Evolutionary conservation across 2,797 vertebrate genomes (phyloP), one percentile per base, ranked within the genome.

Genomic region (Picus viridis): DNA sequence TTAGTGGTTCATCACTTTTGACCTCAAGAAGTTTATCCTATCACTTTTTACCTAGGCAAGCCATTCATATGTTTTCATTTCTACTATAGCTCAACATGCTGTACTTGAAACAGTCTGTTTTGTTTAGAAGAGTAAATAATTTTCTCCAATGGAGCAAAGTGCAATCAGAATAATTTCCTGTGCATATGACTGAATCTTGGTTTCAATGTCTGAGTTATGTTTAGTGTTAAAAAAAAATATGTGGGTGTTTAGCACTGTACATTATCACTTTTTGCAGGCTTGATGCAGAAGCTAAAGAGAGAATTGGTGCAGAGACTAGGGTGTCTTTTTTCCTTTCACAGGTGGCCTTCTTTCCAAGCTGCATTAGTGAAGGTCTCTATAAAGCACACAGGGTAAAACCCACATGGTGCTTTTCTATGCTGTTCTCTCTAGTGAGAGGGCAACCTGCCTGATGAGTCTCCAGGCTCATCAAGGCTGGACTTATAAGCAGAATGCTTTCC

Each of bases 321-420:
- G 19, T 34, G 8, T 24, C 27, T 17, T 39, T 18, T 79, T 62
- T 57, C 58, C 70, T 83, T 64, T 61, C 56, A 24, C 34, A 69
- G 22, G 34, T 13, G 22, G 9, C 34, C 6, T 10, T 39, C 8
- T 64, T 53, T 79, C 16, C 36, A 68, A 36, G 43, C 18, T 75
- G 49, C 2, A 0, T 62, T 62, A 76, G 22, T 72, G 13, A 56
- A 74, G 7, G 32, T 67, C 64, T 32, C 75, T n/a, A 71, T 56
- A 29, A 84, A 62, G 43, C n/a, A 30, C 0, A 0, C 16, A 15
- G 29, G 16, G 20, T 7, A 4, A 6, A 39, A 65, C 53, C 9
- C 13, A 39, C 17, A 19, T 0, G 3, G 45, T 2, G 0, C 15
- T 5, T 65, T 5, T 34, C 47, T 49, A 9, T 45, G 9, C 13